A percentile compares a stretch with the other conserved stretches of the same genome.
phyloP scores from a whole-genome alignment of 2,888 invertebrate genomes.

The Physocephala rufipes region DNA sequence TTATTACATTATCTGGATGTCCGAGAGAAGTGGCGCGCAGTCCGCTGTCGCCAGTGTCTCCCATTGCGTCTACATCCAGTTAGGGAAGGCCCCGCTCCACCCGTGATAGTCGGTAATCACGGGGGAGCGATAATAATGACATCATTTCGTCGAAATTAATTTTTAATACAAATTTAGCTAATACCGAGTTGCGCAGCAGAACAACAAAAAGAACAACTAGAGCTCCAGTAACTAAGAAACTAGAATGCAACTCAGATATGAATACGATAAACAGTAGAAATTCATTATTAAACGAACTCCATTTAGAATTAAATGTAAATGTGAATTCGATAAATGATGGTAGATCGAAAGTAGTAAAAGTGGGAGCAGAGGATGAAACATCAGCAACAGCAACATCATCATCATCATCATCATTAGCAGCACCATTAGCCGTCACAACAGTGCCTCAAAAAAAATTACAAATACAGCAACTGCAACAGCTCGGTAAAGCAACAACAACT shows the following conservation, averaged over 20 bases:
- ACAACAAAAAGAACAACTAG: slow-evolving; percentile 57
- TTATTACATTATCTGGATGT: slow-evolving; percentile 90
- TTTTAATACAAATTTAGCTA: slow-evolving; percentile 66
- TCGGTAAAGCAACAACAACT: slow-evolving; percentile 34
- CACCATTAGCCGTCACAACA: slow-evolving; percentile 59
- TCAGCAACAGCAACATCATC: slow-evolving; percentile 25
- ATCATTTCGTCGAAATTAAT: slow-evolving; percentile 67
- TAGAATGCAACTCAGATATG: slow-evolving; percentile 45
- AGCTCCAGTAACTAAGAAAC: slow-evolving; percentile 38
- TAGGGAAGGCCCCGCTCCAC: slow-evolving; percentile 78
- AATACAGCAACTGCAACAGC: slow-evolving; percentile 23
- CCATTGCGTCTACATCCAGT: slow-evolving; percentile 91
- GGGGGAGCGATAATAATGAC: slow-evolving; percentile 68
- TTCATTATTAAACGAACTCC: slow-evolving; percentile 53
- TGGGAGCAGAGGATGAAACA: slow-evolving; percentile 34
- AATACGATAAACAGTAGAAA: slow-evolving; percentile 44
- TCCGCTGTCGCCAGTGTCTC: slow-evolving; percentile 85
- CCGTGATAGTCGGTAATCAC: slow-evolving; percentile 68
- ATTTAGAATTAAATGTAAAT: slow-evolving; percentile 58
- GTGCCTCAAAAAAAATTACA: slow-evolving; percentile 57
- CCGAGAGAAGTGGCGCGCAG: slow-evolving; percentile 86
- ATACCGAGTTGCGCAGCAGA: slow-evolving; percentile 58
- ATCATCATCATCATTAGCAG: slow-evolving; percentile 32
- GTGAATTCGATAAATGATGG: slow-evolving; percentile 55
- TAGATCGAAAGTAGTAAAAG: slow-evolving; percentile 36